Conservation (phyloP, 2,797 vertebrate genomes). For the Fundulus diaphanus region DNA sequence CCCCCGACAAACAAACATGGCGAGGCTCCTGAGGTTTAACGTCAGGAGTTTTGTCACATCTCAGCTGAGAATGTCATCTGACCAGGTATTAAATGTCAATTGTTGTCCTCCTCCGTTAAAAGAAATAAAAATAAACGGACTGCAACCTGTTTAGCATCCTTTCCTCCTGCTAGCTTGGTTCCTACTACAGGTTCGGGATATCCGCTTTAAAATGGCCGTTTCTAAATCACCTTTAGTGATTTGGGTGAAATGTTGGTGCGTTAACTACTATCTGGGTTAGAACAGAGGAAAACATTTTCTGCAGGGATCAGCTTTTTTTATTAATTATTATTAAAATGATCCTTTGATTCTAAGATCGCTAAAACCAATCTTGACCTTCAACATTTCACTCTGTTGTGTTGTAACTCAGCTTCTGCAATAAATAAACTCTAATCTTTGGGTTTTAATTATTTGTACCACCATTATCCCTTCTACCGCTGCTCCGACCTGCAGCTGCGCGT, state of each 20-base stretch:
- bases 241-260: neutral
- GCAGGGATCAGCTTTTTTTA: too few relatives aligned
- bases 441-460: neutral
- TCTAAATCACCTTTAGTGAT: neutral
- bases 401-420: neutral
- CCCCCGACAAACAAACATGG: slow-evolving; percentile 55
- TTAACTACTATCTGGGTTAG: neutral
- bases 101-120: neutral
- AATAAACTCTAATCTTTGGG: neutral
- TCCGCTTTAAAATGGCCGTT: neutral
- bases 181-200: too few relatives aligned
- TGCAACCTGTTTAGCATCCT: neutral
- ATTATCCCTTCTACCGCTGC: neutral
- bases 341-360: neutral
- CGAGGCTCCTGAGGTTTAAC: slow-evolving; percentile 72
- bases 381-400: neutral
- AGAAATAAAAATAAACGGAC: too few relatives aligned
- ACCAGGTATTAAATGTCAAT: slow-evolving; percentile 67
- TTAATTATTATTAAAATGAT: slow-evolving; percentile 11
- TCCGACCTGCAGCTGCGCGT: neutral
- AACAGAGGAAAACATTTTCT: too few relatives aligned
- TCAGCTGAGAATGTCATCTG: slow-evolving; percentile 77
- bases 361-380: slow-evolving; percentile 44
- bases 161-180: neutral
- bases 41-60: slow-evolving; percentile 69